A percentile compares a stretch with the other conserved stretches of the same genome.
These are phyloP conservation scores for Dasysyrphus albostriatus DNA, from an alignment of 2,888 invertebrate genomes.

Conservation along the genomic window DNA sequence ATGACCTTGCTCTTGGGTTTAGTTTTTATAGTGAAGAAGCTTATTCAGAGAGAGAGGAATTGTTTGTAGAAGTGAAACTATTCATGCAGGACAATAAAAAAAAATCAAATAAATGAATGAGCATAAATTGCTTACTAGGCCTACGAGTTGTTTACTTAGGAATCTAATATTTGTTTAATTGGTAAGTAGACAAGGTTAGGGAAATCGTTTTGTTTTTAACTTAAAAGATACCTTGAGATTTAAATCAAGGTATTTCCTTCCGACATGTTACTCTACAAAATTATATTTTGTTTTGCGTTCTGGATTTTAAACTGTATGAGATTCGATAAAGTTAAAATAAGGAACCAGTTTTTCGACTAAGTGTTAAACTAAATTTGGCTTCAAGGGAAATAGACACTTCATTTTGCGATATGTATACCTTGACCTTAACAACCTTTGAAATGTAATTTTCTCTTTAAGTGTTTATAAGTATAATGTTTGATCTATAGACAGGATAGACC, in stretches of 20 bases:
- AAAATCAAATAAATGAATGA: slow-evolving; percentile 20
- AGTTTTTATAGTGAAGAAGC: slow-evolving; percentile 47
- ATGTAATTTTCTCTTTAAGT: not conserved
- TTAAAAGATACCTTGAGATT: slow-evolving; percentile 43
- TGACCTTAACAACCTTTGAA: not conserved
- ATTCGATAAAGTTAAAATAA: not conserved
- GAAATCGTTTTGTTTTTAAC: slow-evolving; percentile 51
- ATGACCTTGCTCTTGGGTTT: slow-evolving; percentile 68
- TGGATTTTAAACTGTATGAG: not conserved
- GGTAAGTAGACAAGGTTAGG: slow-evolving; percentile 43
- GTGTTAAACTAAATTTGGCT: not conserved
- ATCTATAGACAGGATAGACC: not conserved
- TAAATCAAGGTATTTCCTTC: slow-evolving; percentile 2
- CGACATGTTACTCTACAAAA: not conserved
- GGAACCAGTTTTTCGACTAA: not conserved
- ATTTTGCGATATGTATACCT: not conserved
- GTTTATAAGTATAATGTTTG: not conserved
- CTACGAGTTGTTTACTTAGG: slow-evolving; percentile 25
- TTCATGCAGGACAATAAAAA: slow-evolving; percentile 70
- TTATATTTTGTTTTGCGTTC: not conserved
- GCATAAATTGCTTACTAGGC: slow-evolving; percentile 12
- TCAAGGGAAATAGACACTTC: not conserved
- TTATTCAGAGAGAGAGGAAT: slow-evolving; percentile 12
- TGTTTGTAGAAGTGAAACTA: slow-evolving; percentile 70
- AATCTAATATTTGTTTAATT: slow-evolving; percentile 46